phyloP scores from a whole-genome alignment of 2,113 vertebrate genomes.

The Atlantisia rogersi region DNA sequence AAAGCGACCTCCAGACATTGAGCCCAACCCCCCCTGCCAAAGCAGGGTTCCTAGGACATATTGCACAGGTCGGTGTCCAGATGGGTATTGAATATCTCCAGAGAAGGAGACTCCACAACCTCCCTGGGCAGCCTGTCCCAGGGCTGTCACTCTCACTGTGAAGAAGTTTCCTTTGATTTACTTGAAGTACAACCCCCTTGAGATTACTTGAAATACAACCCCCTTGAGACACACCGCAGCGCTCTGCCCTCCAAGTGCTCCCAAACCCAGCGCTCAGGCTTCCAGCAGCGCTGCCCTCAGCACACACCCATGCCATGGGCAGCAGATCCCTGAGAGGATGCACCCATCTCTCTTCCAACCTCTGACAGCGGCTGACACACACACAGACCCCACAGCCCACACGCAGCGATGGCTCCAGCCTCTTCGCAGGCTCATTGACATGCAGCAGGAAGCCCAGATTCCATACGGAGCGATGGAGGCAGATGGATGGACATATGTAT shows the following conservation, averaged over 20 bases:
- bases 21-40: no score
- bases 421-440: not conserved
- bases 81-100: no score
- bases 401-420: not conserved
- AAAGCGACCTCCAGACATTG: no score
- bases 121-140: no score
- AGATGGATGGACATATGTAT: conserved; percentile 68
- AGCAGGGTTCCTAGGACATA: no score
- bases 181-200: not conserved
- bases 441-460: not conserved
- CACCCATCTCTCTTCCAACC: not conserved
- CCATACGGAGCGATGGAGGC: not conserved
- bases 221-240: not conserved
- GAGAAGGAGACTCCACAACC: no score
- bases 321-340: not conserved
- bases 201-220: not conserved
- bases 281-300: accelerated
- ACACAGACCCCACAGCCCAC: not conserved
- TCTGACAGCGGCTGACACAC: not conserved
- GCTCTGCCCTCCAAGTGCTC: not conserved
- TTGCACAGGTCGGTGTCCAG: no score
- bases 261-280: not conserved
- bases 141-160: no score
- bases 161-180: not conserved
- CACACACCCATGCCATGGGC: not conserved